Base-by-base conservation (phyloP, 2,797 vertebrate genomes). In the Esox masquinongy region DNA sequence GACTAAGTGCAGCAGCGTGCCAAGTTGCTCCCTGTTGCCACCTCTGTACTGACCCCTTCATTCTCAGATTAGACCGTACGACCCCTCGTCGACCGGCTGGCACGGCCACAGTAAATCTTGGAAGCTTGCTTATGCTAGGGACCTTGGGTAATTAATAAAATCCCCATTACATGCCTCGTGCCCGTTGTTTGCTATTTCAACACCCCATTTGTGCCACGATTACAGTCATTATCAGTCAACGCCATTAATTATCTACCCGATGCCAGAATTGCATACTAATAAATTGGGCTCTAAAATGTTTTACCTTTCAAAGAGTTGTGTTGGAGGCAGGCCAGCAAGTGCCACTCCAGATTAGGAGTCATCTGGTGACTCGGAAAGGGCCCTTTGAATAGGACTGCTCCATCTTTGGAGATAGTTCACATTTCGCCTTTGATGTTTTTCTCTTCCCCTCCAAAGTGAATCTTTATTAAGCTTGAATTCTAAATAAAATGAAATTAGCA, bases 161-260 rank as follows among this genome's bases (percentile, higher is more conserved):
- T 91, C 93, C 92, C 93, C 92, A 94, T 94, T 94, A 95, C 94
- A 94, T 94, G 93, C 93, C 92, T 94, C 92, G 93, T 95, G 93
- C 93, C 92, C 89, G 93, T 95, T 95, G 94, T 94, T 95, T 95
- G 94, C 94, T 94, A 94, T 95, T 95, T 95, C 94, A 95, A 95
- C 94, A 95, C 93, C 93, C 94, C 93, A 95, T 95, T 95, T 95
- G 93, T 95, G 94, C 93, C 91, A 94, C 93, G 91, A 95, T 94
- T 95, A 94, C 94, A 93, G 94, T 94, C 93, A 95, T 95, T 95
- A 95, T 95, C 94, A 95, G 94, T 94, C 92, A 94, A 91, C 91
- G 88, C 93, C 93, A 95, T 95, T 95, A 95, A 95, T 94, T 94
- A 92, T 94, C 92, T 88, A 89, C 91, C 90, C 90, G 90, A 93